Percentiles rank a stretch among this genome's conserved stretches.
Conservation (phyloP, 1,140 invertebrate genomes). For the Whitmania pigra region DNA sequence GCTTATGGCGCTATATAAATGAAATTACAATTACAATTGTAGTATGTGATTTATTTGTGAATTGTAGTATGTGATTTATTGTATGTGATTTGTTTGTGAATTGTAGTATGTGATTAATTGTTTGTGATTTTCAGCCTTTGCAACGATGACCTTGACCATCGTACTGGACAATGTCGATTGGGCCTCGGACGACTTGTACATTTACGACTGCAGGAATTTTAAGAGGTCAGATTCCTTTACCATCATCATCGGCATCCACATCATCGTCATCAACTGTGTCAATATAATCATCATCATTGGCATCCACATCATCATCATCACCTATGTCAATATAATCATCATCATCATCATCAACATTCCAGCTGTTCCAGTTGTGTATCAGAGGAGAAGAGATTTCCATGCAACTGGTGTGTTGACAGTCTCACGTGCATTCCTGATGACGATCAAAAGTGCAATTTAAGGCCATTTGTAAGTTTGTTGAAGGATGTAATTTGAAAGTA, state of each 20-base stretch:
- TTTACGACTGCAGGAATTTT: slow-evolving; percentile 5
- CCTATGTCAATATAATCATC: too few relatives aligned
- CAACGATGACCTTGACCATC: background rate
- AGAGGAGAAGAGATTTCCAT: background rate
- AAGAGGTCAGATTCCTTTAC: background rate
- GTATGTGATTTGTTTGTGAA: too few relatives aligned
- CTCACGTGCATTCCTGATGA: slow-evolving; percentile 4
- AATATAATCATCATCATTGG: slow-evolving; percentile 2
- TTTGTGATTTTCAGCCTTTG: background rate
- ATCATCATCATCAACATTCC: background rate
- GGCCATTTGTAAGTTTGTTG: too few relatives aligned
- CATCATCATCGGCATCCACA: background rate
- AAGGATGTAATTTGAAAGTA: too few relatives aligned
- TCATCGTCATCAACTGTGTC: background rate
- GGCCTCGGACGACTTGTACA: background rate
- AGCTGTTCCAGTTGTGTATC: background rate
- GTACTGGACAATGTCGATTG: slow-evolving; percentile 12
- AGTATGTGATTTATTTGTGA: too few relatives aligned
- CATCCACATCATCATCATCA: background rate
- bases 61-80: too few relatives aligned
- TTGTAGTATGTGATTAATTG: too few relatives aligned
- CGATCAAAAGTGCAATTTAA: background rate
- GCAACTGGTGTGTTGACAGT: slow-evolving; percentile 11
- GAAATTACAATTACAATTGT: too few relatives aligned
- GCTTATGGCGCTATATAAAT: too few relatives aligned